Percentiles rank a stretch among this genome's conserved stretches.
These are phyloP conservation scores for Mystacides longicornis DNA, from an alignment of 2,888 invertebrate genomes.

Conservation along the genomic window DNA sequence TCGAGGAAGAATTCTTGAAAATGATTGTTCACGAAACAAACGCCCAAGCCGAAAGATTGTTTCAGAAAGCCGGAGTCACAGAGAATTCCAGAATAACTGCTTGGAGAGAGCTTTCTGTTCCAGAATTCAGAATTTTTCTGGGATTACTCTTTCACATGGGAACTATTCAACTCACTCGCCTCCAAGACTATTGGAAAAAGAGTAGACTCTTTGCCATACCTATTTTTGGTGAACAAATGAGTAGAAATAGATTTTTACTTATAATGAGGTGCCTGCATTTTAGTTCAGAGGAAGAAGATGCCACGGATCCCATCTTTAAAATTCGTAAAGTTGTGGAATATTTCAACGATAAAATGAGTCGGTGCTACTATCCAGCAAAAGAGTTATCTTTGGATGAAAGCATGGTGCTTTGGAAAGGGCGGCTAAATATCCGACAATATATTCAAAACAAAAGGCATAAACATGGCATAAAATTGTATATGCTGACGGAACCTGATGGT, in stretches of 20 bases:
- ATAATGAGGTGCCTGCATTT: constrained; percentile 33
- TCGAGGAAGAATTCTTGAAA: neutral
- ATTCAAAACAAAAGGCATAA: constrained; percentile 32
- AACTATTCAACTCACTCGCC: constrained; percentile 30
- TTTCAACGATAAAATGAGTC: constrained; percentile 32
- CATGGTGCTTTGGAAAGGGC: constrained; percentile 32
- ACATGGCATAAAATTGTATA: constrained; percentile 33
- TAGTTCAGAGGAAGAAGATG: constrained; percentile 25
- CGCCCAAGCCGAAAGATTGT: neutral
- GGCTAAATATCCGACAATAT: constrained; percentile 30
- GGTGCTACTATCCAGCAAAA: constrained; percentile 30
- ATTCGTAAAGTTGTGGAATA: constrained; percentile 31
- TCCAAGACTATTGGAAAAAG: constrained; percentile 33
- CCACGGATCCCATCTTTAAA: constrained; percentile 30
- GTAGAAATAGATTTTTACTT: constrained; percentile 31
- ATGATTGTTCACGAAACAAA: constrained; percentile 1
- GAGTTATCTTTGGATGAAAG: constrained; percentile 31
- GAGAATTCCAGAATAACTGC: constrained; percentile 26
- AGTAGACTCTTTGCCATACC: constrained; percentile 31
- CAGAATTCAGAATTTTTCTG: constrained; percentile 31
- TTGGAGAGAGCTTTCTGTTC: constrained; percentile 29
- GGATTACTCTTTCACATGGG: constrained; percentile 35
- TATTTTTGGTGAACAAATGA: constrained; percentile 31
- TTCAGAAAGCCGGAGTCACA: constrained; percentile 5
- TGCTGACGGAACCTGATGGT: constrained; percentile 32